These are phyloP conservation scores for Staurois parvus DNA, from an alignment of 2,797 vertebrate species.

Conservation along the genomic window DNA sequence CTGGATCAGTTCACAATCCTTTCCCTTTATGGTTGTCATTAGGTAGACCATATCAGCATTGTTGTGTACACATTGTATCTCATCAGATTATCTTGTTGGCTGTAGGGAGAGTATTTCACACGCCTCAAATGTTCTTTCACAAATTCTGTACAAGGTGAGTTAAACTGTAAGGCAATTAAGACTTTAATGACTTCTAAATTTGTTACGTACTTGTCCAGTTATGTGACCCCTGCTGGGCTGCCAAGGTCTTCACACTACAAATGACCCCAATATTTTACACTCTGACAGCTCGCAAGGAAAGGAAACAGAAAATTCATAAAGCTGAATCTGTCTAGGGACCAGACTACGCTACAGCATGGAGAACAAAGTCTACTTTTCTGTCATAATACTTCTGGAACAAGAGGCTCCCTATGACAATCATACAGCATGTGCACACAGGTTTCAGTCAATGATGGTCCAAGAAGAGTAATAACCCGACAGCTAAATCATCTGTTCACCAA, in stretches of 20 bases:
- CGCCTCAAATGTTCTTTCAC: conserved; percentile 2
- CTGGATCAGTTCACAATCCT: background rate
- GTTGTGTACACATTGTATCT: conserved; percentile 30
- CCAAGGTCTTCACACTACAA: conserved; percentile 39
- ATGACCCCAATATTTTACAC: conserved; percentile 48
- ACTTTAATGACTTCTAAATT: conserved; percentile 43
- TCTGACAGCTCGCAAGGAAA: conserved; percentile 21
- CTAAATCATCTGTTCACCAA: background rate
- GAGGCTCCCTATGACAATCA: background rate
- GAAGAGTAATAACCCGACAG: background rate
- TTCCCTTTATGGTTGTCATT: background rate
- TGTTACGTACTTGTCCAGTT: conserved; percentile 17
- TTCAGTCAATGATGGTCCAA: background rate
- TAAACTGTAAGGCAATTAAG: conserved; percentile 21
- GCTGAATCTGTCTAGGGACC: background rate
- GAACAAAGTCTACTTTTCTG: background rate
- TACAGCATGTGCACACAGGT: too few species aligned
- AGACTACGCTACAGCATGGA: background rate
- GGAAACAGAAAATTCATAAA: conserved; percentile 19
- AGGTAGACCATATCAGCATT: background rate
- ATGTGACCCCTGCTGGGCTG: conserved; percentile 25
- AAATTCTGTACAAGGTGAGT: conserved; percentile 19
- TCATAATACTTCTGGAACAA: background rate
- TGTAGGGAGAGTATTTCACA: conserved; percentile 30
- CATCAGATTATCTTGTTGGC: conserved; percentile 29